Evolutionary conservation across 2,888 invertebrate genomes (phyloP).

Genomic region (Oxytorus armatus): DNA sequence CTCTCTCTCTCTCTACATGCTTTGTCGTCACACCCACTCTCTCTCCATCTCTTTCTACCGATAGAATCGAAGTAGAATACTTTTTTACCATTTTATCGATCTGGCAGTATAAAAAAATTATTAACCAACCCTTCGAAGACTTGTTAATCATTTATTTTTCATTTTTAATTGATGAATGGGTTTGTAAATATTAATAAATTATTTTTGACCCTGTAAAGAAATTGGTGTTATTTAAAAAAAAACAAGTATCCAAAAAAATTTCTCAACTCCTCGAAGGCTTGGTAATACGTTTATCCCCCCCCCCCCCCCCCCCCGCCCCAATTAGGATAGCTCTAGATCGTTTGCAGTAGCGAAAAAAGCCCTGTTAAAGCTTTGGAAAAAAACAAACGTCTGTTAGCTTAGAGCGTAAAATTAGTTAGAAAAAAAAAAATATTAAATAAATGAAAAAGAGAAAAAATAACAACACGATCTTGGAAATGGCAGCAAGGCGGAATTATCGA

Average conservation of each 20-base stretch:
- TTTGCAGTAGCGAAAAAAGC: neutral
- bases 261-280: slow-evolving; percentile 8
- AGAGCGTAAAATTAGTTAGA: slow-evolving; percentile 5
- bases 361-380: slow-evolving; percentile 1
- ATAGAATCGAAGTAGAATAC: neutral
- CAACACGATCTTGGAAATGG: slow-evolving; percentile 47
- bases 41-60: neutral
- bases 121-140: slow-evolving; percentile 12
- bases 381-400: neutral
- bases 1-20: neutral
- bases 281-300: neutral
- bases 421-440: neutral
- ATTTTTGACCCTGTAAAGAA: no score
- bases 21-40: slow-evolving; percentile 6
- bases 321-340: neutral
- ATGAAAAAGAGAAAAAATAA: slow-evolving; percentile 40
- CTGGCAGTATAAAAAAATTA: neutral
- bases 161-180: no score
- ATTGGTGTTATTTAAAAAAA: no score
- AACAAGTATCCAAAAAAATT: neutral
- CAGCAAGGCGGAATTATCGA: slow-evolving; percentile 93
- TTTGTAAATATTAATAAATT: neutral
- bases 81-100: neutral
- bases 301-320: no score
- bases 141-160: neutral